Percentiles rank a stretch among this genome's conserved stretches.
These are phyloP conservation scores for Propithecus coquereli DNA, from an alignment of 2,113 vertebrate species.

Conservation along the genomic window DNA sequence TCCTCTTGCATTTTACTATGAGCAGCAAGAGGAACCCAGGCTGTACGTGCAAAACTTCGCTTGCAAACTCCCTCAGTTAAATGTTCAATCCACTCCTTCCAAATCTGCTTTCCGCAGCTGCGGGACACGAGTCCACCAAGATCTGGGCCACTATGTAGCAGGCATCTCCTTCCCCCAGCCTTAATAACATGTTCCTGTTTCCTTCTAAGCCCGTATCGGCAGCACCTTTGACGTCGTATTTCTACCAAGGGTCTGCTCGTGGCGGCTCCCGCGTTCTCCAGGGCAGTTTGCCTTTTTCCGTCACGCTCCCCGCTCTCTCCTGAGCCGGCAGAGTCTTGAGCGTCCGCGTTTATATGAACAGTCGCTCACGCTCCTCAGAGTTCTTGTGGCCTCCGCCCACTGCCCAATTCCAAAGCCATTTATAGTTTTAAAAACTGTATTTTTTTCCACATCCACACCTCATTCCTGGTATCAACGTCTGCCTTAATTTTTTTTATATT, in stretches of 20 bases:
- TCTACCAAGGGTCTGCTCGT: not conserved
- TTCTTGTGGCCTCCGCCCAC: not conserved
- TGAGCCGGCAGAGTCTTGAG: not conserved
- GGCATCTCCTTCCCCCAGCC: not conserved
- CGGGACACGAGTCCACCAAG: not conserved
- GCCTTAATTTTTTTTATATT: not conserved
- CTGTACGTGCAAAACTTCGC: not conserved
- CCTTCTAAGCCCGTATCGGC: not conserved
- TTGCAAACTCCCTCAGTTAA: not conserved
- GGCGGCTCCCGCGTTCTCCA: not conserved
- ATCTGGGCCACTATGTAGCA: rapidly evolving
- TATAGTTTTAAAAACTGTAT: not conserved
- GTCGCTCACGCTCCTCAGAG: not conserved
- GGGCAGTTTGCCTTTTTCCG: not conserved
- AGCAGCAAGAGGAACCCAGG: not conserved
- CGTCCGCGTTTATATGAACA: not conserved
- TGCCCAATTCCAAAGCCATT: not conserved
- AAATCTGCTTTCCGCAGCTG: not conserved
- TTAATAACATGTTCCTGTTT: not conserved
- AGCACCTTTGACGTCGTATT: not conserved
- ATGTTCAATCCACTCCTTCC: not conserved
- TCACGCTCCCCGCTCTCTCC: not conserved
- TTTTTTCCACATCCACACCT: no score
- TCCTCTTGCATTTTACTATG: not conserved
- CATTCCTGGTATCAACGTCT: not conserved